Evolutionary conservation across 92 coral and sea anemone genomes (phyloP).

Genomic region (Plumapathes pennacea): DNA sequence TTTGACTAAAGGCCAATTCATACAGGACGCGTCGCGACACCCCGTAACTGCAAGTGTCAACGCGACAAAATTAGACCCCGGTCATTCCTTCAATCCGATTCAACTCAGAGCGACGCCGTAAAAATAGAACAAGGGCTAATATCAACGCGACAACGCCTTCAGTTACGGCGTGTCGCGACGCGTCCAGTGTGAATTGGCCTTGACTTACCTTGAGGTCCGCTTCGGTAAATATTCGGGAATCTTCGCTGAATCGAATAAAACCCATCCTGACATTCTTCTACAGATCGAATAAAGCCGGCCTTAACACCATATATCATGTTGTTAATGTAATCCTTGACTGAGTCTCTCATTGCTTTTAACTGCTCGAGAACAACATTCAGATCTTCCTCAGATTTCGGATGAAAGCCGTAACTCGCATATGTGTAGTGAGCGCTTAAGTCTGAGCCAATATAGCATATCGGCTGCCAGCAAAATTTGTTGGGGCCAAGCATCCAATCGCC

Average conservation of each 20-base stretch:
- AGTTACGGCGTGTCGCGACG: no score
- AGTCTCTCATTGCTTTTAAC: conserved; percentile 52
- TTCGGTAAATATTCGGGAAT: conserved; percentile 35
- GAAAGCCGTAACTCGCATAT: conserved; percentile 45
- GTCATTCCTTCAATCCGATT: no score
- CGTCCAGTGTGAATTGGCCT: no score
- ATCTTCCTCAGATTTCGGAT: conserved; percentile 70
- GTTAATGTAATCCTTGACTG: conserved; percentile 73
- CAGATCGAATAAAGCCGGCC: conserved; percentile 89
- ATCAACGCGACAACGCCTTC: no score
- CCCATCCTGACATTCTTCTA: conserved; percentile 84
- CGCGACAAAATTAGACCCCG: no score
- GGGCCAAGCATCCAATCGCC: conserved; percentile 99
- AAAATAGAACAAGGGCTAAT: no score
- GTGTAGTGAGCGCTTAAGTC: conserved; percentile 76
- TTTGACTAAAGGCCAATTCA: no score
- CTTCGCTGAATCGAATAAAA: conserved; percentile 62
- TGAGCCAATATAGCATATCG: conserved; percentile 76
- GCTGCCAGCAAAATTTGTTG: conserved; percentile 84
- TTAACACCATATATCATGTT: conserved; percentile 76
- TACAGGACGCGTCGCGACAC: no score
- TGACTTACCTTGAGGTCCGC: conserved; percentile 79
- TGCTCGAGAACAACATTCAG: conserved; percentile 73
- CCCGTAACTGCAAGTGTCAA: no score
- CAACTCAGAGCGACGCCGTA: no score